A percentile compares a stretch with the other conserved stretches of the same genome.
Evolutionary conservation across 2,797 vertebrate species (phyloP).

Genomic region (Emydoidea blandingii): DNA sequence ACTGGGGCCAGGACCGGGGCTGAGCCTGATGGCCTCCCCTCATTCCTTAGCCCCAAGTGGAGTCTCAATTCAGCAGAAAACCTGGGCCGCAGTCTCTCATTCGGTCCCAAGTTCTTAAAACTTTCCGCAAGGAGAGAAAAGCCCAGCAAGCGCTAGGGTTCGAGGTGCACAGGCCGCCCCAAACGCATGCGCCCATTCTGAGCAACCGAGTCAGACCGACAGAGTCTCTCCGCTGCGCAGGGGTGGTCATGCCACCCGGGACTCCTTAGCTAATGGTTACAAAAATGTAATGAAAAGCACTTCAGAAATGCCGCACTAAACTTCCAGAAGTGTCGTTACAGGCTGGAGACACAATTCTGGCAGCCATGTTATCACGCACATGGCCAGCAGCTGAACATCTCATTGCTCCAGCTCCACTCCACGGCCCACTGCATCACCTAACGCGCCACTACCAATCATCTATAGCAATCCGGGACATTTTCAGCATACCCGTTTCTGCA

Average conservation of each 20-base stretch:
- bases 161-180: fast-evolving
- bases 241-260: slow-evolving; percentile 69
- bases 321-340: slow-evolving; percentile 53
- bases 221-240: slow-evolving; percentile 34
- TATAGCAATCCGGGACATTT: neutral
- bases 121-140: neutral
- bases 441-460: neutral
- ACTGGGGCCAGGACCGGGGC: neutral
- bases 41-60: neutral
- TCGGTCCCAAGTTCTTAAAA: neutral
- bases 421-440: fast-evolving
- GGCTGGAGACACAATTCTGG: slow-evolving; percentile 25
- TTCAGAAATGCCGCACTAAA: slow-evolving; percentile 62
- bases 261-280: slow-evolving; percentile 73
- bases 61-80: neutral
- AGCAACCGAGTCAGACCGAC: neutral
- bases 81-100: neutral
- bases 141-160: neutral
- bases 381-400: neutral
- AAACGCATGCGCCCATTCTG: slow-evolving; percentile 11
- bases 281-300: slow-evolving; percentile 57
- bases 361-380: slow-evolving; percentile 5
- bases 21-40: neutral
- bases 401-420: neutral
- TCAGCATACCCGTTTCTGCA: neutral